Base-by-base conservation (phyloP, 2,113 vertebrate genomes). In the Collichthys lucidus region DNA sequence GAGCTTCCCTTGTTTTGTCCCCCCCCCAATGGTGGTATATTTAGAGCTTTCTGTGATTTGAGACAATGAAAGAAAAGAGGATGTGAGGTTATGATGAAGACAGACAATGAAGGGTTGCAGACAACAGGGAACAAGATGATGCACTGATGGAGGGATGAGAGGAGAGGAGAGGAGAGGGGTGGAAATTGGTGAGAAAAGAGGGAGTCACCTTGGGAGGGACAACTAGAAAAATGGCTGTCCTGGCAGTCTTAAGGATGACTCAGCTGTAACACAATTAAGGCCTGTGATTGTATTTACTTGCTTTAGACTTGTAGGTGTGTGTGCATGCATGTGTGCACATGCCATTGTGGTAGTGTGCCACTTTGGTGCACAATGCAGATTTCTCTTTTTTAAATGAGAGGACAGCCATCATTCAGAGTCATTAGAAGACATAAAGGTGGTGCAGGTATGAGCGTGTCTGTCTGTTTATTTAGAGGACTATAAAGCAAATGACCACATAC, bases 141-240 rank as follows among this genome's bases (percentile, higher is more conserved):
- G 56, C 26, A 53, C 19, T 69, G 72, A 84, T 57, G 77, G 53
- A 78, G 53, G 64, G 76, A 79, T 65, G 68, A 84, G 49, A 42
- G 59, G 40, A 55, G 35, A 40, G 7, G 35, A 40, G 35, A 68
- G n/a, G 60, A 57, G 16, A 55, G 52, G 71, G 46, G 40, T 61
- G 66, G 52, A 84, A 84, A 11, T 71, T 73, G 60, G 46, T 66
- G 77, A 90, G 77, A 85, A 74, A 85, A 84, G 20, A 62, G 49
- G 49, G 66, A 87, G 91, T 94, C 88, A 94, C 92, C 93, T 94
- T 94, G 88, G 62, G 62, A 76, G 77, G 73, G 86, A 75, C 66
- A 77, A 69, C 56, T n/a, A 80, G 71, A 82, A 88, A 92, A 86
- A 91, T 85, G 87, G 82, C 84, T 87, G 85, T 86, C 79, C 74